Percentiles rank a stretch among this genome's conserved stretches.
phyloP scores from a whole-genome alignment of 37 sponge, comb jelly and placozoan genomes.

The Cliona cf. orientalis region DNA sequence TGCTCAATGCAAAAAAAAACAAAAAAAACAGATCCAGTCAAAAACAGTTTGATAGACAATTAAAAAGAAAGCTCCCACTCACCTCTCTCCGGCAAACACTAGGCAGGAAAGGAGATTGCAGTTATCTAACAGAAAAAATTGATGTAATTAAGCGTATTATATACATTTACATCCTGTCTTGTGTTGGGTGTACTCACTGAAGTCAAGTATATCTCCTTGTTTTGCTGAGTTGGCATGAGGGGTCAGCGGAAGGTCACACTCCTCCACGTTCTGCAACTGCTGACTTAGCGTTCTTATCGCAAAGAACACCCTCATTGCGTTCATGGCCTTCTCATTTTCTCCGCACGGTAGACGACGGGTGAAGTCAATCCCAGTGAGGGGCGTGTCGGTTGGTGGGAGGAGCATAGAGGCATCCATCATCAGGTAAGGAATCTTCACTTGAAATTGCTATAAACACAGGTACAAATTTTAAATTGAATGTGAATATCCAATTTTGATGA shows the following conservation, averaged over 20 bases:
- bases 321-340: slow-evolving; percentile 63
- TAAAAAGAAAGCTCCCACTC: slow-evolving; percentile 47
- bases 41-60: slow-evolving; percentile 56
- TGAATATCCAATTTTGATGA: neutral
- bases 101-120: slow-evolving; percentile 79
- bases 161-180: neutral
- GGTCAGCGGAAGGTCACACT: slow-evolving; percentile 73
- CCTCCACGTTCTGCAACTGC: slow-evolving; percentile 41
- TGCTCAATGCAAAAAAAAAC: slow-evolving; percentile 2
- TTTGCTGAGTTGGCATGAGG: slow-evolving; percentile 35
- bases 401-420: slow-evolving; percentile 89
- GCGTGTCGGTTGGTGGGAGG: slow-evolving; percentile 91
- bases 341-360: slow-evolving; percentile 91
- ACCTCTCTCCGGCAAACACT: slow-evolving; percentile 73
- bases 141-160: neutral
- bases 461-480: neutral
- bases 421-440: slow-evolving; percentile 58
- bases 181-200: slow-evolving; percentile 45
- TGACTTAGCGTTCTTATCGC: slow-evolving; percentile 60
- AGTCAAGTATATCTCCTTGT: slow-evolving; percentile 66
- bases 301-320: slow-evolving; percentile 89
- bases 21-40: neutral
- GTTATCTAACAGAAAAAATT: slow-evolving; percentile 53
- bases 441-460: slow-evolving; percentile 23
- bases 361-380: slow-evolving; percentile 93